These are phyloP conservation scores for Microcebus lehilahytsara DNA, from an alignment of 2,113 vertebrate species.

Conservation along the genomic window DNA sequence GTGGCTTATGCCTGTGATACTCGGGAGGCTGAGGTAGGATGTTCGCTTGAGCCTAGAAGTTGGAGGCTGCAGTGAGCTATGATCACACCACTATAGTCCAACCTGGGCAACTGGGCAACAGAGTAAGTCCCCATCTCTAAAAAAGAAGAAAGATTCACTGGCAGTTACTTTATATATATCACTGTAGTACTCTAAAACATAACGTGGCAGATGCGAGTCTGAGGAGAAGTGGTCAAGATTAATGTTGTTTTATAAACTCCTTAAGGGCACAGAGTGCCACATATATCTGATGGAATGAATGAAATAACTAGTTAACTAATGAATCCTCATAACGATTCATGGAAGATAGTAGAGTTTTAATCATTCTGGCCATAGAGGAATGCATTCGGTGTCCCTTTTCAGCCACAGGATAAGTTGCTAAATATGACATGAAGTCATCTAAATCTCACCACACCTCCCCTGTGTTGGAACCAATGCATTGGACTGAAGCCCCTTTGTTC, in stretches of 20 bases:
- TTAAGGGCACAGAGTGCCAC: neutral
- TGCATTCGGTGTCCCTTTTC: neutral
- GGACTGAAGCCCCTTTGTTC: conserved; percentile 77
- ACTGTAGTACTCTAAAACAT: neutral
- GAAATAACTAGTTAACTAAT: conserved; percentile 18
- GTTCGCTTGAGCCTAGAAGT: no score
- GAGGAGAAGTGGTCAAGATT: neutral
- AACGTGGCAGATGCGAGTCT: neutral
- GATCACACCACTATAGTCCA: no score
- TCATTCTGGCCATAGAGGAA: conserved; percentile 19
- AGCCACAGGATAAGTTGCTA: neutral
- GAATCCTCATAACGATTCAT: neutral
- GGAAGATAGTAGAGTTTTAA: neutral
- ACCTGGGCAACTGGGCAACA: no score
- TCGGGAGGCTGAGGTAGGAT: no score
- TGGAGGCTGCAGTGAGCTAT: no score
- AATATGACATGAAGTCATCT: conserved; percentile 46
- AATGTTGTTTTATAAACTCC: conserved; percentile 12
- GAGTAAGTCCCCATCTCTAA: no score
- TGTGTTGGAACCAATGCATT: neutral
- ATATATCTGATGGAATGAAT: neutral
- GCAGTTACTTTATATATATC: conserved; percentile 13
- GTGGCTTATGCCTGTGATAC: no score
- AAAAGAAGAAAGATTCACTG: neutral
- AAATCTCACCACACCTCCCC: neutral